phyloP scores from a whole-genome alignment of 2,888 invertebrate genomes.

The Bellardia bayeri region DNA sequence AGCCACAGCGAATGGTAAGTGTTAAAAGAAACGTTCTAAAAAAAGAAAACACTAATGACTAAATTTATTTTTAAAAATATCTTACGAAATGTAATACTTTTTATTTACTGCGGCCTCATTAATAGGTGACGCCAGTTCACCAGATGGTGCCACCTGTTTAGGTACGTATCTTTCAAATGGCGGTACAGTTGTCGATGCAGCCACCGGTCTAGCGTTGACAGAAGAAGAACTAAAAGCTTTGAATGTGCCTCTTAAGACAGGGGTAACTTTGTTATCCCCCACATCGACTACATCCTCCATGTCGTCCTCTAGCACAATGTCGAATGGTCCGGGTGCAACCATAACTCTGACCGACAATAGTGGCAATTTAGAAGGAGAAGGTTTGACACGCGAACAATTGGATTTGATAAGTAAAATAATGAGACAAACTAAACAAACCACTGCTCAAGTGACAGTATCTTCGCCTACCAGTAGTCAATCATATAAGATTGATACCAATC shows the following conservation, averaged over 20 bases:
- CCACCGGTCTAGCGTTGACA: conserved; percentile 80
- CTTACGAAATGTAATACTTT: background rate
- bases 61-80: background rate
- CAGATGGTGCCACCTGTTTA: conserved; percentile 87
- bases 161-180: conserved; percentile 85
- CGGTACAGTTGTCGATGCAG: conserved; percentile 81
- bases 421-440: conserved; percentile 90
- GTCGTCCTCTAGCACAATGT: conserved; percentile 80
- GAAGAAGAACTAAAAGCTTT: conserved; percentile 85
- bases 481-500: conserved; percentile 80
- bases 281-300: conserved; percentile 80
- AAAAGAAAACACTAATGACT: background rate
- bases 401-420: conserved; percentile 91
- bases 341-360: conserved; percentile 82
- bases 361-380: conserved; percentile 86
- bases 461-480: conserved; percentile 82
- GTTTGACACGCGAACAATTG: conserved; percentile 89
- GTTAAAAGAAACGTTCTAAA: background rate
- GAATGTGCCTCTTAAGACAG: conserved; percentile 82
- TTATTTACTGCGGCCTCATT: background rate
- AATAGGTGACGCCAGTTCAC: conserved; percentile 86
- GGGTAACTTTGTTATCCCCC: conserved; percentile 76
- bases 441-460: conserved; percentile 84
- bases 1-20: conserved; percentile 83
- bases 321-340: conserved; percentile 77